These are phyloP conservation scores for Acipenser transmontanus DNA, from an alignment of 2,797 vertebrate genomes.

Conservation along the genomic window DNA sequence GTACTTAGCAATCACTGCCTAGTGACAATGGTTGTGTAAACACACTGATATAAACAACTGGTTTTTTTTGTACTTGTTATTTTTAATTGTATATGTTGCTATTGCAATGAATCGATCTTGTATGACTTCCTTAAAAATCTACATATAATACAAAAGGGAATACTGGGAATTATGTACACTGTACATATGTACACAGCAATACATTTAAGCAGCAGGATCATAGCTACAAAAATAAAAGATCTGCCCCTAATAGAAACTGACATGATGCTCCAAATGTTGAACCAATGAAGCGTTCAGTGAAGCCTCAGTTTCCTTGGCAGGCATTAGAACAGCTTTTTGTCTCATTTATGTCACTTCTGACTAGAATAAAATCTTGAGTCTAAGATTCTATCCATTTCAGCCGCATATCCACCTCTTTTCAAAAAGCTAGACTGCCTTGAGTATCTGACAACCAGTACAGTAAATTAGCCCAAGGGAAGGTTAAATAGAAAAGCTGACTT, in stretches of 20 bases:
- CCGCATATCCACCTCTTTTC: conserved; percentile 6
- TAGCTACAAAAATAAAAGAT: no score
- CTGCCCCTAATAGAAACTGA: conserved; percentile 28
- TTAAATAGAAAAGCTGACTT: conserved; percentile 16
- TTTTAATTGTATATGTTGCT: not conserved
- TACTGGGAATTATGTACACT: no score
- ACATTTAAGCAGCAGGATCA: no score
- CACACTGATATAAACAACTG: not conserved
- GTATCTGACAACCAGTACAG: conserved; percentile 15
- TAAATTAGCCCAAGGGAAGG: conserved; percentile 28
- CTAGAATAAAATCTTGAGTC: conserved; percentile 24
- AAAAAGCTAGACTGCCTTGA: conserved; percentile 14
- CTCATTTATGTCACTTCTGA: conserved; percentile 36
- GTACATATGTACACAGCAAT: no score
- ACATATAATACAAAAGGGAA: not conserved
- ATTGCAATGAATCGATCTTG: not conserved
- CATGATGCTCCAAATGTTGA: conserved; percentile 18
- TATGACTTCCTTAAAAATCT: not conserved
- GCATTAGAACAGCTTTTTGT: conserved; percentile 26
- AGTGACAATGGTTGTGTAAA: not conserved
- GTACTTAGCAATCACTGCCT: not conserved
- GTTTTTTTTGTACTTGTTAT: not conserved
- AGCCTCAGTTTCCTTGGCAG: conserved; percentile 21
- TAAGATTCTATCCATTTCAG: conserved; percentile 19
- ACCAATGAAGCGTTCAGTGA: conserved; percentile 25